Conservation (phyloP, 2,888 invertebrate genomes). For the Frankliniella fusca region DNA sequence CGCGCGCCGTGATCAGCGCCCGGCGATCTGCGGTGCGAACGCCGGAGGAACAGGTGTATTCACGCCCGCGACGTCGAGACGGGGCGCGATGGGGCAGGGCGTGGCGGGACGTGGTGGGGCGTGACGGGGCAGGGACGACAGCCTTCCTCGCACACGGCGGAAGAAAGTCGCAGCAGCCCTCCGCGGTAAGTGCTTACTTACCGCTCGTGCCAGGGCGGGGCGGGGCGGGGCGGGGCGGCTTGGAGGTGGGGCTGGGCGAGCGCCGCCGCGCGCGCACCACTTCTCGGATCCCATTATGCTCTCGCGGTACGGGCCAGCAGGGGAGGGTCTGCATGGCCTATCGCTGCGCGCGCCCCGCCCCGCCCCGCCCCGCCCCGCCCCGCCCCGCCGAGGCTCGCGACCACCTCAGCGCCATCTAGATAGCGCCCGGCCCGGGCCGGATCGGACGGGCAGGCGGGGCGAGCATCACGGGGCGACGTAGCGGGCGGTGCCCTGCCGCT, state of each 20-base stretch:
- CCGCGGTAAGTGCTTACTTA: conserved; percentile 4
- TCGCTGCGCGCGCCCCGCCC: not conserved
- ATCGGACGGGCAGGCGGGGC: too few relatives aligned
- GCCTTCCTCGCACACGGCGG: too few relatives aligned
- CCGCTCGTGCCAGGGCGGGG: not conserved
- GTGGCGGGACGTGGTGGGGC: too few relatives aligned
- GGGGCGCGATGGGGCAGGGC: too few relatives aligned
- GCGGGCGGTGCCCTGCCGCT: too few relatives aligned
- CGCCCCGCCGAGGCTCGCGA: not conserved
- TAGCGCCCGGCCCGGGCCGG: not conserved
- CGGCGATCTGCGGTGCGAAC: too few relatives aligned
- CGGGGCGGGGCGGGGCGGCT: not conserved
- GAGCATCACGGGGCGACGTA: not conserved
- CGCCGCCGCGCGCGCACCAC: not conserved
- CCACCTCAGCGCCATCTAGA: conserved; percentile 24
- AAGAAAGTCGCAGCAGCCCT: too few relatives aligned
- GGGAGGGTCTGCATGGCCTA: not conserved
- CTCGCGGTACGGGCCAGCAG: not conserved
- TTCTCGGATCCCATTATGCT: conserved; percentile 4
- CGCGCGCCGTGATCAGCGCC: too few relatives aligned
- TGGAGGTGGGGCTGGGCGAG: not conserved
- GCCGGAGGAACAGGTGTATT: too few relatives aligned
- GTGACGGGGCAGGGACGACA: too few relatives aligned
- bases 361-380: not conserved
- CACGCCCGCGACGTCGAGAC: too few relatives aligned